phyloP scores from a whole-genome alignment of 2,797 vertebrate species.

The Capromys pilorides region DNA sequence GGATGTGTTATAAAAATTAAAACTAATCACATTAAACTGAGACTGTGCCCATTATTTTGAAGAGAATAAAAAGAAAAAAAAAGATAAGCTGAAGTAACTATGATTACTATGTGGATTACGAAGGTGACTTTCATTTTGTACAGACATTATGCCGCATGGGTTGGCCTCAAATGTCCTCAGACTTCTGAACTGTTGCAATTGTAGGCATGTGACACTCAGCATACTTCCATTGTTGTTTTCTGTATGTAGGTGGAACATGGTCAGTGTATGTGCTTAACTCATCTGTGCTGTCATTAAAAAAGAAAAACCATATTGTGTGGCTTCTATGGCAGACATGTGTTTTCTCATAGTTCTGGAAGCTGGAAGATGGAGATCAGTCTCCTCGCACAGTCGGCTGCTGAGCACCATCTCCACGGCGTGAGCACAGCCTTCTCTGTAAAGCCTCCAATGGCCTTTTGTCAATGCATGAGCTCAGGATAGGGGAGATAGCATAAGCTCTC shows the following conservation, averaged over 20 bases:
- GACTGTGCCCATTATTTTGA: not conserved
- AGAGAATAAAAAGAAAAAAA: not conserved
- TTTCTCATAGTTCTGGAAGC: not conserved
- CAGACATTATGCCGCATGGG: too few relatives aligned
- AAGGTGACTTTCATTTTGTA: not conserved
- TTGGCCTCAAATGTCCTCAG: not conserved
- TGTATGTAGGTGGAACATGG: not conserved
- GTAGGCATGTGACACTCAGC: rapidly evolving
- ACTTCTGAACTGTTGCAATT: not conserved
- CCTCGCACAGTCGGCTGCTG: not conserved
- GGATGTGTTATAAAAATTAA: not conserved
- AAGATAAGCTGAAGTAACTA: not conserved
- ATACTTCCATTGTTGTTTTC: not conserved
- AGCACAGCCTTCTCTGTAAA: not conserved
- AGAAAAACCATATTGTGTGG: not conserved
- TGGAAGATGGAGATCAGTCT: not conserved
- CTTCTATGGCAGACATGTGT: not conserved
- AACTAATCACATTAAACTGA: not conserved
- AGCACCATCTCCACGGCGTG: not conserved
- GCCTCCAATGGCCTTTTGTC: not conserved
- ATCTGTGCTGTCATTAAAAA: not conserved
- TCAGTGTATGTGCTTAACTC: not conserved
- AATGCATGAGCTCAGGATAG: not conserved
- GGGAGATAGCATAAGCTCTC: not conserved
- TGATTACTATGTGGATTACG: not conserved